phyloP scores from a whole-genome alignment of 1,140 invertebrate genomes.

The Caenorhabditis remanei region DNA sequence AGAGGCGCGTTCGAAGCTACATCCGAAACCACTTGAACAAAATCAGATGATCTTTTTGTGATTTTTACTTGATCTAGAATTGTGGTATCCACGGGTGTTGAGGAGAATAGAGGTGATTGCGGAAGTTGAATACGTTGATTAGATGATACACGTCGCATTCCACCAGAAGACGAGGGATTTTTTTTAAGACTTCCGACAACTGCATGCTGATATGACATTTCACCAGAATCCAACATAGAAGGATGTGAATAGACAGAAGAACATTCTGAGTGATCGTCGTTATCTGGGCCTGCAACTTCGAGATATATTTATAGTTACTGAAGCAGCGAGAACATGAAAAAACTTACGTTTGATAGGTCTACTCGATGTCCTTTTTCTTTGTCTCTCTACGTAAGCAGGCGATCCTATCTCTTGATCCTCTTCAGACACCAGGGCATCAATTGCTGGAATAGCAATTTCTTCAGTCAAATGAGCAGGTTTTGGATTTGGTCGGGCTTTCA shows the following conservation, averaged over 20 bases:
- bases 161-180: conserved; percentile 14
- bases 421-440: conserved; percentile 16
- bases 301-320: not conserved
- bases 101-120: conserved; percentile 42
- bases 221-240: conserved; percentile 72
- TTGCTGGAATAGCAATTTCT: conserved; percentile 18
- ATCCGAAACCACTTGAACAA: not conserved
- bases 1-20: not conserved
- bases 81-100: conserved; percentile 23
- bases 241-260: conserved; percentile 77
- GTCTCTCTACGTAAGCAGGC: not conserved
- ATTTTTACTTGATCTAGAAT: conserved; percentile 23
- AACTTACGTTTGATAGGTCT: conserved; percentile 12
- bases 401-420: conserved; percentile 37
- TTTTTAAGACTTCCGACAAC: conserved; percentile 43
- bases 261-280: conserved; percentile 66
- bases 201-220: conserved; percentile 44
- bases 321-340: not conserved
- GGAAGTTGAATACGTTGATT: conserved; percentile 5
- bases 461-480: conserved; percentile 24
- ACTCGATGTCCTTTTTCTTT: not conserved
- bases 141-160: not conserved
- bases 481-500: conserved; percentile 51
- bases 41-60: not conserved
- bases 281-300: conserved; percentile 65